phyloP scores from a whole-genome alignment of 2,113 vertebrate genomes.

The Mastomys natalensis region DNA sequence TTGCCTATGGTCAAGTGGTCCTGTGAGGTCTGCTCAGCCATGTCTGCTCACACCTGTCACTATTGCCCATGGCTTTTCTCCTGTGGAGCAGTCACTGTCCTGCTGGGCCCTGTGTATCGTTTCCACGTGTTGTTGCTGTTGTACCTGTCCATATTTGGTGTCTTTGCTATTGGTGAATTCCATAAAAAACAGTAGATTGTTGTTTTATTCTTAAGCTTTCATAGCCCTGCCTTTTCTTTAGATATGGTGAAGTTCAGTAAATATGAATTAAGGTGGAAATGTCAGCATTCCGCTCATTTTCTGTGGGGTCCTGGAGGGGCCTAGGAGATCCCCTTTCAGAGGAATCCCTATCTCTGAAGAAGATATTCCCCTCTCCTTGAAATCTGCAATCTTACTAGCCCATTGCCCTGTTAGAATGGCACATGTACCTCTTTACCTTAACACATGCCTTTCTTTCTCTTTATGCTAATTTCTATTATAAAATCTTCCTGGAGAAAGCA shows the following conservation, averaged over 20 bases:
- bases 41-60: fast-evolving
- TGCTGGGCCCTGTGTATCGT: background rate
- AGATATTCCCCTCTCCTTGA: too few species aligned
- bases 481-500: background rate
- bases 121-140: fast-evolving
- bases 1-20: fast-evolving
- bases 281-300: background rate
- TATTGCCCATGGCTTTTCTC: fast-evolving
- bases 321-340: background rate
- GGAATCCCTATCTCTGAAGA: background rate
- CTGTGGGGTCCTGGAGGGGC: fast-evolving
- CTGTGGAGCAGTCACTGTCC: background rate
- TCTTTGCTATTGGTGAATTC: background rate
- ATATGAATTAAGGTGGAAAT: fast-evolving
- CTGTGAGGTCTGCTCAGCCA: background rate
- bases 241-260: fast-evolving
- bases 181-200: too few species aligned
- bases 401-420: fast-evolving
- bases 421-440: too few species aligned
- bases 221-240: background rate
- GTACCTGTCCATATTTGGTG: fast-evolving
- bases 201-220: background rate
- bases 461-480: fast-evolving
- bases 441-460: background rate
- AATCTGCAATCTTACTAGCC: background rate